Evolutionary conservation across 2,797 vertebrate species (phyloP).

Genomic region (Lagorchestes hirsutus): DNA sequence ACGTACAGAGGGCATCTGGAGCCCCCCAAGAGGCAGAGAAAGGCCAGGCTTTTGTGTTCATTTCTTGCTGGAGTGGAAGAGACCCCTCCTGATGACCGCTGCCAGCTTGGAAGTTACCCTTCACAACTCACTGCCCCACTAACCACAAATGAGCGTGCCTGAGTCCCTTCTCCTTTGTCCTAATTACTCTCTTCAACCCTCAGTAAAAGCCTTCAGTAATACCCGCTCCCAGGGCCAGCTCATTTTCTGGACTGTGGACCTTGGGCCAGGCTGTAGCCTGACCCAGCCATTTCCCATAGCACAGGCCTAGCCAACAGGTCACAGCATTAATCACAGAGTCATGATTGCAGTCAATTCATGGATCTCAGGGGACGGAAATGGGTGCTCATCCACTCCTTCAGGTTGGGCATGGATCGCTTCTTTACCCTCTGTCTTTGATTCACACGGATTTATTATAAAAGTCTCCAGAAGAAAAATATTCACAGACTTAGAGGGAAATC

Average conservation of each 20-base stretch:
- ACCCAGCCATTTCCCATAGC: not conserved
- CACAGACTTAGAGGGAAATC: not conserved
- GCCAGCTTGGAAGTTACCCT: slow-evolving; percentile 87
- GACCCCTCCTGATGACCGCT: slow-evolving; percentile 80
- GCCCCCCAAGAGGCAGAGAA: not conserved
- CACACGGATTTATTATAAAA: not conserved
- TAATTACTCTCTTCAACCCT: slow-evolving; percentile 83
- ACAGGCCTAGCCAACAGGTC: not conserved
- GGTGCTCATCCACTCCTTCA: not conserved
- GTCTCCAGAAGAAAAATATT: not conserved
- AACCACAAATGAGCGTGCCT: slow-evolving; percentile 83
- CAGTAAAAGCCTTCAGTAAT: slow-evolving; percentile 70
- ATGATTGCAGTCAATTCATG: not conserved
- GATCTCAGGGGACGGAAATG: not conserved
- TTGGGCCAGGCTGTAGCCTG: not conserved
- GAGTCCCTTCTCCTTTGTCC: slow-evolving; percentile 80
- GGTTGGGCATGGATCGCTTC: not conserved
- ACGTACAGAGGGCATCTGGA: fast-evolving
- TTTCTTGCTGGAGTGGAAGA: slow-evolving; percentile 55
- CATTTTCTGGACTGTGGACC: slow-evolving; percentile 59
- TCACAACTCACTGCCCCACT: slow-evolving; percentile 90
- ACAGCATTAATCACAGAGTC: not conserved
- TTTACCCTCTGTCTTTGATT: not conserved
- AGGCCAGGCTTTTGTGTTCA: slow-evolving; percentile 31
- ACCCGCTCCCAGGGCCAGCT: slow-evolving; percentile 70